A percentile compares a stretch with the other conserved stretches of the same genome.
These are phyloP conservation scores for Pelusios castaneus DNA, from an alignment of 2,113 vertebrate species.

Conservation along the genomic window DNA sequence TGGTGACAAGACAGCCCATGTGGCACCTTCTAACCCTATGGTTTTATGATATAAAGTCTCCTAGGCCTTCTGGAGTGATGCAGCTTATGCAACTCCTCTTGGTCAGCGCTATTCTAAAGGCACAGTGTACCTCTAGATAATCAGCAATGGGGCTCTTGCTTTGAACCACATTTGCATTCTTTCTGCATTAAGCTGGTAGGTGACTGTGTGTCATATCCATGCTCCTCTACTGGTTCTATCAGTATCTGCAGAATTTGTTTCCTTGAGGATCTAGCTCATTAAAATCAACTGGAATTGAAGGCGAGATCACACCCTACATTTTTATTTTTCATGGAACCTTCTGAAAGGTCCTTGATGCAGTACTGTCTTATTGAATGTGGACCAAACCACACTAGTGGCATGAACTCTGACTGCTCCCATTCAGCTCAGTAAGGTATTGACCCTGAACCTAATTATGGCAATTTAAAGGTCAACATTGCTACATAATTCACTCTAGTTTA, in stretches of 20 bases:
- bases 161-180: neutral
- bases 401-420: neutral
- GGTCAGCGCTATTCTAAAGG: neutral
- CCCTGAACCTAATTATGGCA: neutral
- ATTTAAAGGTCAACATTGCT: neutral
- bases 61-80: neutral
- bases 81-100: neutral
- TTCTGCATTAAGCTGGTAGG: neutral
- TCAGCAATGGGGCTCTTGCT: neutral
- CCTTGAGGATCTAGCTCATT: neutral
- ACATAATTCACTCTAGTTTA: neutral
- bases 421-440: neutral
- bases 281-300: neutral
- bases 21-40: too few relatives aligned
- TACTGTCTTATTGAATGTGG: neutral
- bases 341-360: neutral
- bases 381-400: neutral
- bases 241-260: neutral
- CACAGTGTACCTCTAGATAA: neutral
- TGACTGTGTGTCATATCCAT: neutral
- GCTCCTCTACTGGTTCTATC: neutral
- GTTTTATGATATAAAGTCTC: neutral
- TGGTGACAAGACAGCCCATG: too few relatives aligned
- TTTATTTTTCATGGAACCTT: neutral
- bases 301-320: neutral